Evolutionary conservation across 2,113 vertebrate genomes (phyloP).

Genomic region (Chitala chitala): DNA sequence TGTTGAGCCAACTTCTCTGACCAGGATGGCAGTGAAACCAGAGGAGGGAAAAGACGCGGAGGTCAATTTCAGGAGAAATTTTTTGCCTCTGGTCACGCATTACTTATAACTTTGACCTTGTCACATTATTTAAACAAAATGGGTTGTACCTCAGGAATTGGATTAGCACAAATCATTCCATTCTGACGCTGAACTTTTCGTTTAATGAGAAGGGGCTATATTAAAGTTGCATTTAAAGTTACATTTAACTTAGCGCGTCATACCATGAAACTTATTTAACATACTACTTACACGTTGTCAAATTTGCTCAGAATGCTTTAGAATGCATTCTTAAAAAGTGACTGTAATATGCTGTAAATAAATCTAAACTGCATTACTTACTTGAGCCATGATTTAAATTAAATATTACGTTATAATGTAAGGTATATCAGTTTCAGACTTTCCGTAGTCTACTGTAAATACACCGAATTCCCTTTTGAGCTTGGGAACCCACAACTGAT

Average conservation of each 20-base stretch:
- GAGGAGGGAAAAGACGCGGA: conserved; percentile 56
- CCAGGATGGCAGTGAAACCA: conserved; percentile 65
- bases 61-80: conserved; percentile 56
- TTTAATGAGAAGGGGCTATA: too few species aligned
- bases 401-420: too few species aligned
- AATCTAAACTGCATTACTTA: too few species aligned
- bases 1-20: conserved; percentile 55
- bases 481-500: not conserved
- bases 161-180: conserved; percentile 59
- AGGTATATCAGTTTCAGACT: too few species aligned
- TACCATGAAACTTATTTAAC: not conserved
- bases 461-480: too few species aligned
- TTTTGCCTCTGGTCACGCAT: conserved; percentile 53
- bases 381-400: too few species aligned
- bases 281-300: too few species aligned
- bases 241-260: not conserved
- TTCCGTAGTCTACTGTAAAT: too few species aligned
- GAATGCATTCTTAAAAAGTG: not conserved
- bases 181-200: too few species aligned
- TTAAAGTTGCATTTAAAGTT: not conserved
- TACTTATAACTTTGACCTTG: conserved; percentile 57
- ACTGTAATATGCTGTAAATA: not conserved
- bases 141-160: conserved; percentile 53
- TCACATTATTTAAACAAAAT: conserved; percentile 43
- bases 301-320: not conserved